These are phyloP conservation scores for Cerastis leucographa DNA, from an alignment of 2,888 invertebrate species.

Conservation along the genomic window DNA sequence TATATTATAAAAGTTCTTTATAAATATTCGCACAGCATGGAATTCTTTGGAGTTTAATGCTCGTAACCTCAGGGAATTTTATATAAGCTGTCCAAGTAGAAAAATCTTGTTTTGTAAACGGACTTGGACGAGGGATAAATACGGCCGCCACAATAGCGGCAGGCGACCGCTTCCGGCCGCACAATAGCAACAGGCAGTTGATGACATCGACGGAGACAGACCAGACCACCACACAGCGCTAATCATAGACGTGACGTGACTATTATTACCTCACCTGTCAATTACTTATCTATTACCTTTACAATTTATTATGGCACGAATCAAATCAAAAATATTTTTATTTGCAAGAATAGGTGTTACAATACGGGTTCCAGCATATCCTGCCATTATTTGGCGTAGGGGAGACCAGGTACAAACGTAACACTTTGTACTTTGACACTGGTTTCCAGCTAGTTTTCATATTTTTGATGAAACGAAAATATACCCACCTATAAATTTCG, in stretches of 20 bases:
- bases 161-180: slow-evolving; percentile 49
- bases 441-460: too few relatives aligned
- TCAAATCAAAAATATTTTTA: too few relatives aligned
- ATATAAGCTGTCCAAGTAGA: slow-evolving; percentile 44
- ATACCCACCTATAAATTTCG: too few relatives aligned
- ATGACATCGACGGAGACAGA: slow-evolving; percentile 61
- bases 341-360: too few relatives aligned
- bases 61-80: slow-evolving; percentile 43
- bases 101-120: slow-evolving; percentile 42
- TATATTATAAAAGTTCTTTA: slow-evolving; percentile 28
- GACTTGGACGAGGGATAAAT: slow-evolving; percentile 40
- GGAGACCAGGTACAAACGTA: too few relatives aligned
- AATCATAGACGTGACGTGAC: slow-evolving; percentile 42
- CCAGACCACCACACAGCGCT: slow-evolving; percentile 18
- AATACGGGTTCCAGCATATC: too few relatives aligned
- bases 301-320: slow-evolving; percentile 1
- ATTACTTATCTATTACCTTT: slow-evolving; percentile 9
- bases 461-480: too few relatives aligned
- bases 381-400: too few relatives aligned
- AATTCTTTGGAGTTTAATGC: slow-evolving; percentile 54
- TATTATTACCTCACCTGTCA: slow-evolving; percentile 16
- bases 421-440: too few relatives aligned
- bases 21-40: slow-evolving; percentile 37
- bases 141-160: slow-evolving; percentile 45
- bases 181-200: slow-evolving; percentile 75